Percentiles rank a stretch among this genome's conserved stretches.
Conservation (phyloP, 2,797 vertebrate species). For the Ispidina lecontei region DNA sequence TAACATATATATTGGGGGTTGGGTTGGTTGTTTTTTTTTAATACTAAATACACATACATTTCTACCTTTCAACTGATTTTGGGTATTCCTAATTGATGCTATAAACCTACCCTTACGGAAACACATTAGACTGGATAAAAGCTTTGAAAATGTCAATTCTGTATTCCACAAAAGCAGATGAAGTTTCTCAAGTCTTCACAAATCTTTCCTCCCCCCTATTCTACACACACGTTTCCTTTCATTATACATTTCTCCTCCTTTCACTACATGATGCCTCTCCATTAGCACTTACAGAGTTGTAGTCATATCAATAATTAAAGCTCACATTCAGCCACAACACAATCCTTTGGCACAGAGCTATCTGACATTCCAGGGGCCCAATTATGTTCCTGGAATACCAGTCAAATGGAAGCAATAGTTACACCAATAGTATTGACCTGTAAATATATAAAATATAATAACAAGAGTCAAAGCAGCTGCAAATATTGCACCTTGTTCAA, state of each 20-base stretch:
- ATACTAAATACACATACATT: neutral
- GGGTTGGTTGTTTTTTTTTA: neutral
- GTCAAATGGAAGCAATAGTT: neutral
- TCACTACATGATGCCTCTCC: neutral
- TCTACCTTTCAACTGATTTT: neutral
- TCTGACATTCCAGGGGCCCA: neutral
- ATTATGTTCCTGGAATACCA: neutral
- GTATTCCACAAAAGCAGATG: neutral
- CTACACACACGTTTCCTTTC: neutral
- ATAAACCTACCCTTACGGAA: neutral
- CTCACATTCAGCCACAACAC: neutral
- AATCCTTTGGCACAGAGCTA: neutral
- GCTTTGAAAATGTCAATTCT: neutral
- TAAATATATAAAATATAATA: accelerated
- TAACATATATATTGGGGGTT: no score
- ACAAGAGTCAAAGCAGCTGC: neutral
- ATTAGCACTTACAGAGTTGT: neutral
- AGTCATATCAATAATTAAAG: neutral
- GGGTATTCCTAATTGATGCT: neutral
- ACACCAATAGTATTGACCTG: neutral
- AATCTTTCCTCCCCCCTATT: neutral
- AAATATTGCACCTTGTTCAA: neutral
- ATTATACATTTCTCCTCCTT: neutral
- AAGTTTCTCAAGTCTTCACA: neutral
- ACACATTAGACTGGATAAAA: neutral